Evolutionary conservation across 2,113 vertebrate genomes (phyloP).

Genomic region (Benitochromis conjunctus): DNA sequence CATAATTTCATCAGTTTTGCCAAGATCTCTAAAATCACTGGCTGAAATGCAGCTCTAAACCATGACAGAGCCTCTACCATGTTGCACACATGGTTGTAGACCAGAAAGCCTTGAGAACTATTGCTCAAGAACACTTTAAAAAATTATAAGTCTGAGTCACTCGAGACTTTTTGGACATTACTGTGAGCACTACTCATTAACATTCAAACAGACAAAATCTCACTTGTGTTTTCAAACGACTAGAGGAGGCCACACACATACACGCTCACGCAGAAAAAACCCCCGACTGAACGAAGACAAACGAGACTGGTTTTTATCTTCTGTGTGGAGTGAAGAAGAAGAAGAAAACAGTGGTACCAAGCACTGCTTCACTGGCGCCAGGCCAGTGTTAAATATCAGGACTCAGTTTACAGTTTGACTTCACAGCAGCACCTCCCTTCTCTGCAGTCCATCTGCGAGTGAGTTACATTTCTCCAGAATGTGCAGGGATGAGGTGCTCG

Average conservation of each 20-base stretch:
- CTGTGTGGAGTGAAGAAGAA: neutral
- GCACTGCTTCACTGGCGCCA: conserved; percentile 35
- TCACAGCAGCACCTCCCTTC: conserved; percentile 38
- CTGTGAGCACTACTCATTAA: neutral
- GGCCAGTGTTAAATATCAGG: conserved; percentile 32
- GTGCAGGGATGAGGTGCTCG: conserved; percentile 29
- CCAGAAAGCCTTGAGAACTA: neutral
- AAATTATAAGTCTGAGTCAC: neutral
- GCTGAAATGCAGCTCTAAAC: neutral
- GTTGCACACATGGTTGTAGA: neutral
- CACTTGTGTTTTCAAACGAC: neutral
- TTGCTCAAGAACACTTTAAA: neutral
- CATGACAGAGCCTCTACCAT: neutral
- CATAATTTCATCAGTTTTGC: neutral
- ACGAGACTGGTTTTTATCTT: neutral
- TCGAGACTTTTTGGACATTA: accelerated
- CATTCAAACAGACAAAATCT: neutral
- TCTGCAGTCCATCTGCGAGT: conserved; percentile 31
- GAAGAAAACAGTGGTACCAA: conserved; percentile 32
- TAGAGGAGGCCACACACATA: conserved; percentile 1
- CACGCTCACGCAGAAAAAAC: neutral
- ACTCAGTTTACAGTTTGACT: conserved; percentile 39
- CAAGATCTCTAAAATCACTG: neutral
- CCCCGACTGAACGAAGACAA: neutral
- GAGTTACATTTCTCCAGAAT: conserved; percentile 10